phyloP scores from a whole-genome alignment of 2,888 invertebrate species.

The Microdon myrmicae region DNA sequence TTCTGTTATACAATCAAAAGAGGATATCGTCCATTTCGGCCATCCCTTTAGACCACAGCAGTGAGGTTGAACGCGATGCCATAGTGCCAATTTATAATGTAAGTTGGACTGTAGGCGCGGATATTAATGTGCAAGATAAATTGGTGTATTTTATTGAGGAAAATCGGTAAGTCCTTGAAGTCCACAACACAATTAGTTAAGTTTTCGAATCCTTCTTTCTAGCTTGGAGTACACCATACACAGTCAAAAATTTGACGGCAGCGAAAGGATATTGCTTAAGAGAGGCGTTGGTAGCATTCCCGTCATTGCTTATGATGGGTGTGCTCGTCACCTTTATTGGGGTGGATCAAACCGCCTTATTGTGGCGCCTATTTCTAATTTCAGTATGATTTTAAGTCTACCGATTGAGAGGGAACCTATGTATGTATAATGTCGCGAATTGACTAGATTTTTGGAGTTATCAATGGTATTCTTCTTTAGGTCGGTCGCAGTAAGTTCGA shows the following conservation, averaged over 20 bases:
- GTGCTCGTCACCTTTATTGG: slow-evolving; percentile 85
- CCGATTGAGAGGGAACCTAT: slow-evolving; percentile 69
- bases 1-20: slow-evolving; percentile 75
- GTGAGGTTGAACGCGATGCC: slow-evolving; percentile 67
- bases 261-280: slow-evolving; percentile 70
- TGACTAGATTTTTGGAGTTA: background rate
- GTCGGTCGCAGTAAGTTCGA: slow-evolving; percentile 77
- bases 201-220: slow-evolving; percentile 1
- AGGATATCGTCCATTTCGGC: slow-evolving; percentile 79
- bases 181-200: slow-evolving; percentile 27
- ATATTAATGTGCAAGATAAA: slow-evolving; percentile 73
- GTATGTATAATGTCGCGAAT: slow-evolving; percentile 64
- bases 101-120: slow-evolving; percentile 74
- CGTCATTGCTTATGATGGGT: slow-evolving; percentile 86
- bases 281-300: slow-evolving; percentile 71
- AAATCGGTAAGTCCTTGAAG: slow-evolving; percentile 60
- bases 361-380: slow-evolving; percentile 74
- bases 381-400: slow-evolving; percentile 70
- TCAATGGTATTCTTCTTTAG: slow-evolving; percentile 60
- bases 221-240: slow-evolving; percentile 71
- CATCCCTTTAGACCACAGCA: slow-evolving; percentile 64
- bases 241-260: slow-evolving; percentile 74
- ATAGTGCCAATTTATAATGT: slow-evolving; percentile 78
- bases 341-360: slow-evolving; percentile 76
- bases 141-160: slow-evolving; percentile 75